phyloP scores from a whole-genome alignment of 2,113 vertebrate species.

The Prietella phreatophila region DNA sequence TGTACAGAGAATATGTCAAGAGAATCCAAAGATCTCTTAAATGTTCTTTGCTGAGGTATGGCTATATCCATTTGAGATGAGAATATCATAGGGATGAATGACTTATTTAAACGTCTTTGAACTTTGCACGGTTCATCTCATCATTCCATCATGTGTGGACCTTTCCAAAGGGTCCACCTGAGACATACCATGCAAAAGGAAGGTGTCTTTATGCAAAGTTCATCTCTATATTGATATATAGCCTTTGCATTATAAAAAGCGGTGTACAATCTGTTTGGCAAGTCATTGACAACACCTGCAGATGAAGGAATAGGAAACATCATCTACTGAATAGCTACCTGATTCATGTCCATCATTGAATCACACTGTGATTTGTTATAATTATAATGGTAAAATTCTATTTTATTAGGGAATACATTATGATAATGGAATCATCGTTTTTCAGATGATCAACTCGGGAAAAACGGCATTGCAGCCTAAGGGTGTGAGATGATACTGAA shows the following conservation, averaged over 20 bases:
- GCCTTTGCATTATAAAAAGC: constrained; percentile 33
- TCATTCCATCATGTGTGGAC: background rate
- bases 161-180: constrained; percentile 3
- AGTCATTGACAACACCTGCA: background rate
- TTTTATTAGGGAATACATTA: constrained; percentile 2
- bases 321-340: background rate
- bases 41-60: background rate
- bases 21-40: background rate
- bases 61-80: background rate
- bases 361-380: background rate
- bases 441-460: constrained; percentile 12
- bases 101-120: background rate
- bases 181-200: background rate
- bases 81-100: background rate
- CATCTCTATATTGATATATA: constrained; percentile 52
- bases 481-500: background rate
- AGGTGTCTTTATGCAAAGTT: constrained; percentile 52
- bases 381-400: background rate
- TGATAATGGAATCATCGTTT: constrained; percentile 17
- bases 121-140: constrained; percentile 22
- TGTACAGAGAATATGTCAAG: background rate
- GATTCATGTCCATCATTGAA: background rate
- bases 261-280: constrained; percentile 24
- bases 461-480: constrained; percentile 10
- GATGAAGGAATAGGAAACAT: background rate